These are phyloP conservation scores for Takifugu bimaculatus DNA, from an alignment of 2,113 vertebrate genomes.

Conservation along the genomic window DNA sequence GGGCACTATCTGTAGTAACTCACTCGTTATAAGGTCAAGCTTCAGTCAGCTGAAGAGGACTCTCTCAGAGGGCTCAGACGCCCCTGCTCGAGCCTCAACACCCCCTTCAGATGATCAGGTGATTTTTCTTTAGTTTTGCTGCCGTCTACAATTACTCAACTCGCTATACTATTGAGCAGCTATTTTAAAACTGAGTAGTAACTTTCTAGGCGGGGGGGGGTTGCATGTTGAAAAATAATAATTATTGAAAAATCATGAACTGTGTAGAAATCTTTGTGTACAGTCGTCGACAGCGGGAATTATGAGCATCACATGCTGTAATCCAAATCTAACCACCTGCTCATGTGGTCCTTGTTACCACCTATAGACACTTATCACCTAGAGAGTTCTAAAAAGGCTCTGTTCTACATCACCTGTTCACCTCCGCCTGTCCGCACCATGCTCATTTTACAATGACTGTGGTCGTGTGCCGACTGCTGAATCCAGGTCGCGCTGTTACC, in stretches of 20 bases:
- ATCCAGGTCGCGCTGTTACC: too few relatives aligned
- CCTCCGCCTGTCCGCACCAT: slow-evolving; percentile 11
- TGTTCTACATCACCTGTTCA: not conserved
- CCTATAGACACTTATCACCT: not conserved
- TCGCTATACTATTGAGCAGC: not conserved
- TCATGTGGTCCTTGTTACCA: not conserved
- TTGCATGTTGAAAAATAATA: too few relatives aligned
- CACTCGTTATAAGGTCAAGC: slow-evolving; percentile 38
- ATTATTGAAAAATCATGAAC: too few relatives aligned
- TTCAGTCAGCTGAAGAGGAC: slow-evolving; percentile 37
- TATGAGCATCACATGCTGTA: not conserved
- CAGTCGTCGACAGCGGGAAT: not conserved
- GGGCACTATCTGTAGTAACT: slow-evolving; percentile 31
- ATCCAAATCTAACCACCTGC: not conserved
- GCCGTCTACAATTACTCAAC: slow-evolving; percentile 14
- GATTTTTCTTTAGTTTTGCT: not conserved
- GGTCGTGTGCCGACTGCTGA: not conserved
- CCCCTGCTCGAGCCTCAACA: not conserved
- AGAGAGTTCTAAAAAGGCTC: not conserved
- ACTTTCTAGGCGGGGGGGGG: not conserved
- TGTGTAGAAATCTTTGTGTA: not conserved
- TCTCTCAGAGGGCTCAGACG: slow-evolving; percentile 2
- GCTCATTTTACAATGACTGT: slow-evolving; percentile 1
- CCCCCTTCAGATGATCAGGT: not conserved
- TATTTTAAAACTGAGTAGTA: not conserved